Evolutionary conservation across 2,113 vertebrate genomes (phyloP).

Genomic region (Dromas ardeola): DNA sequence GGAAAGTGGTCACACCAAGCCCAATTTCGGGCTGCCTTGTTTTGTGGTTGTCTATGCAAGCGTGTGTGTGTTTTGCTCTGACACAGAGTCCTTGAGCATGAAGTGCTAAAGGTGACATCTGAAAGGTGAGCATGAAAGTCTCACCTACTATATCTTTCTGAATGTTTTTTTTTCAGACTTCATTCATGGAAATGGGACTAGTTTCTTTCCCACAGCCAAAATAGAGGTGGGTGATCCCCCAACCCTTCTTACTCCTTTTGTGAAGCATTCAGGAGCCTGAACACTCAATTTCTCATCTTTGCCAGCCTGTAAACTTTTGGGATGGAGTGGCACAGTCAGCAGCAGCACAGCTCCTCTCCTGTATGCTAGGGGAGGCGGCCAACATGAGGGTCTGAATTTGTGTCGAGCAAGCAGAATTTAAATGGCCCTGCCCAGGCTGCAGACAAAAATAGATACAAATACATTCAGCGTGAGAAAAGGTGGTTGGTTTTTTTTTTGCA

Average conservation of each 20-base stretch:
- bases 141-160: neutral
- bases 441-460: slow-evolving; percentile 63
- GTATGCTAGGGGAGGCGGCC: neutral
- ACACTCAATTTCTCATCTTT: slow-evolving; percentile 34
- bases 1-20: neutral
- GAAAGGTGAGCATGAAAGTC: neutral
- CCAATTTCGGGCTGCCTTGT: rapidly evolving
- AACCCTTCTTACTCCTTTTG: neutral
- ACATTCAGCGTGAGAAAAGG: neutral
- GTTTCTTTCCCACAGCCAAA: neutral
- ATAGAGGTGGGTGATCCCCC: neutral
- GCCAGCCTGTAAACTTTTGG: slow-evolving; percentile 23
- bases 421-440: slow-evolving; percentile 32
- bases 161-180: neutral
- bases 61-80: neutral
- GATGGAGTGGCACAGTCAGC: slow-evolving; percentile 53
- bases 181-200: neutral
- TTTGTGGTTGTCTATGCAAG: neutral
- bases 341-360: slow-evolving; percentile 56
- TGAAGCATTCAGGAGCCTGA: slow-evolving; percentile 3
- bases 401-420: slow-evolving; percentile 72
- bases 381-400: slow-evolving; percentile 43
- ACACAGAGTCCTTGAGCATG: neutral
- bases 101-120: neutral
- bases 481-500: neutral